Evolutionary conservation across 1,140 invertebrate genomes (phyloP).

Genomic region (Ostrea denselamellosa): DNA sequence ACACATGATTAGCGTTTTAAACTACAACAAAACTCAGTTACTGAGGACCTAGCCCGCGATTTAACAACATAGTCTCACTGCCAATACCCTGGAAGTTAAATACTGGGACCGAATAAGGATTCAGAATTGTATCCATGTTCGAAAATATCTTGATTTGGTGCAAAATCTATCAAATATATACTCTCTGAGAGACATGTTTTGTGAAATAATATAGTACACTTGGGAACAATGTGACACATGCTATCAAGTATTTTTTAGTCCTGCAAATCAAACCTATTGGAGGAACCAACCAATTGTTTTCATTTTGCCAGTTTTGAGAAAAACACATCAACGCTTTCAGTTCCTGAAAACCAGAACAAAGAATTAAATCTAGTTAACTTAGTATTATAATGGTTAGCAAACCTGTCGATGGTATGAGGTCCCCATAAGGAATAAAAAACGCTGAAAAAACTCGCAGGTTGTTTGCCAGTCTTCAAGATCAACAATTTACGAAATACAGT

Average conservation of each 20-base stretch:
- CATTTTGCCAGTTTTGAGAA: neutral
- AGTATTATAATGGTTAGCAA: neutral
- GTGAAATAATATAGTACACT: too few relatives aligned
- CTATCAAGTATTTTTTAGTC: neutral
- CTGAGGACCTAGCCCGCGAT: too few relatives aligned
- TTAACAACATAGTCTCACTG: slow-evolving; percentile 13
- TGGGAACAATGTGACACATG: too few relatives aligned
- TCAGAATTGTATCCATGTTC: neutral
- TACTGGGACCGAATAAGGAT: neutral
- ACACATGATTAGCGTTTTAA: too few relatives aligned
- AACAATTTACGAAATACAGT: neutral
- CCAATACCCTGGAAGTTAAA: slow-evolving; percentile 23
- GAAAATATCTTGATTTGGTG: slow-evolving; percentile 2
- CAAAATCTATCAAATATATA: neutral
- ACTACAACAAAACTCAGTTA: too few relatives aligned
- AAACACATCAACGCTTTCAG: slow-evolving; percentile 30
- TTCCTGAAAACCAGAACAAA: neutral
- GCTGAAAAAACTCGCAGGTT: slow-evolving; percentile 5
- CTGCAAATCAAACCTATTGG: neutral
- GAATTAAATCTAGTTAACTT: slow-evolving; percentile 43
- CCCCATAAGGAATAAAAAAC: neutral
- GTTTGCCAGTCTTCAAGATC: slow-evolving; percentile 43
- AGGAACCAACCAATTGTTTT: slow-evolving; percentile 50
- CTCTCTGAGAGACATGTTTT: too few relatives aligned
- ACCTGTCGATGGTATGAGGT: too few relatives aligned